Evolutionary conservation across 2,797 vertebrate genomes (phyloP).

Genomic region (Harpagifer antarcticus): DNA sequence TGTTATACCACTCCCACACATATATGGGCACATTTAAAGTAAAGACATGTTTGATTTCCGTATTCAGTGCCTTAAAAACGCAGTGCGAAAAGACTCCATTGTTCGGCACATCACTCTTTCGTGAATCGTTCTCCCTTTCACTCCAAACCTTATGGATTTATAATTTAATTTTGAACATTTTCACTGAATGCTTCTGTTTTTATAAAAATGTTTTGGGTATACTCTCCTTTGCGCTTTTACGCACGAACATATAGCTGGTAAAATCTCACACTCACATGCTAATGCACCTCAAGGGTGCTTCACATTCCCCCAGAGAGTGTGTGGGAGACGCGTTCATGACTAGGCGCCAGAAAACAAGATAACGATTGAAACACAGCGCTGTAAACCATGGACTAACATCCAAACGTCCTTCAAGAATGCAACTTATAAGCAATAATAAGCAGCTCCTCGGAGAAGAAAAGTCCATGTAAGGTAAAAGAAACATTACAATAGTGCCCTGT

Average conservation of each 20-base stretch:
- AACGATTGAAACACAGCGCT: slow-evolving; percentile 16
- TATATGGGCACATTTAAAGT: not conserved
- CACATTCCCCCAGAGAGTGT: slow-evolving; percentile 40
- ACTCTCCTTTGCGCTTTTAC: slow-evolving; percentile 9
- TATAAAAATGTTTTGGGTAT: not conserved
- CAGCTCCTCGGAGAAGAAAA: not conserved
- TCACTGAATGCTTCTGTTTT: rapidly evolving
- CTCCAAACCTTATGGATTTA: not conserved
- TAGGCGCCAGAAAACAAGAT: slow-evolving; percentile 53
- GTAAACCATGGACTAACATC: not conserved
- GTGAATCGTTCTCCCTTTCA: not conserved
- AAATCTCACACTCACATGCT: slow-evolving; percentile 29
- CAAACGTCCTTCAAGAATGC: not conserved
- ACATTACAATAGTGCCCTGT: not conserved
- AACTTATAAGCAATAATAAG: not conserved
- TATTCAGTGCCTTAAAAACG: not conserved
- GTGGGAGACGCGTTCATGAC: slow-evolving; percentile 46
- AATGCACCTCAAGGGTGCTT: slow-evolving; percentile 29
- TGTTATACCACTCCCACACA: not conserved
- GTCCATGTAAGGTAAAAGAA: not conserved
- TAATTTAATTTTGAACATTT: not conserved
- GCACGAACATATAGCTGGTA: slow-evolving; percentile 9
- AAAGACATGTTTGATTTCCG: not conserved
- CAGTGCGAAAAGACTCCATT: slow-evolving; percentile 30
- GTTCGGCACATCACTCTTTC: not conserved